Evolutionary conservation across 2,888 invertebrate genomes (phyloP).

Genomic region (Drosophila greeni): DNA sequence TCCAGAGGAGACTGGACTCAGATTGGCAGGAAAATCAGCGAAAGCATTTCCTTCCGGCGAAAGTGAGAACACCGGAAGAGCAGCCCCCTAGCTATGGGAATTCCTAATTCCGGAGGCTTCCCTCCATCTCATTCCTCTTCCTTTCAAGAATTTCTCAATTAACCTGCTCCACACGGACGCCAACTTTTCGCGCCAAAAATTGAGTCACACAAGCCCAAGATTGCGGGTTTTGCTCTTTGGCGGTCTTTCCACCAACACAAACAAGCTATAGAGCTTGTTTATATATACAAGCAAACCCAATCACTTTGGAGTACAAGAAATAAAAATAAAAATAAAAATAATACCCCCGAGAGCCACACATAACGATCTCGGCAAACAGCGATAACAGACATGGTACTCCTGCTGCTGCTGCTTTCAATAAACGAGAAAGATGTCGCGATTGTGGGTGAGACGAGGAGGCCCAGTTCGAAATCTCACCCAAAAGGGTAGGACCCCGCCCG

Average conservation of each 20-base stretch:
- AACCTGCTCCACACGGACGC: slow-evolving; percentile 62
- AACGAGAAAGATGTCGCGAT: slow-evolving; percentile 49
- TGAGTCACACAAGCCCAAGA: slow-evolving; percentile 59
- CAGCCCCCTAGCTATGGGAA: slow-evolving; percentile 17
- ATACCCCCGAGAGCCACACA: slow-evolving; percentile 51
- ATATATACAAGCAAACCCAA: slow-evolving; percentile 23
- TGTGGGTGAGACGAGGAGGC: slow-evolving; percentile 56
- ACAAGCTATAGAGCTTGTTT: too few relatives aligned
- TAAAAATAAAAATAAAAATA: slow-evolving; percentile 1
- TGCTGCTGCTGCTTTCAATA: slow-evolving; percentile 33
- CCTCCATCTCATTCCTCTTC: not conserved
- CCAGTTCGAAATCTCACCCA: slow-evolving; percentile 48
- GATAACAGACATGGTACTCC: slow-evolving; percentile 62
- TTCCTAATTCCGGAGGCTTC: not conserved
- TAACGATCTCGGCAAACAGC: slow-evolving; percentile 65
- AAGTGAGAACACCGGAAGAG: slow-evolving; percentile 43
- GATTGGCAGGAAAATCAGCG: slow-evolving; percentile 7
- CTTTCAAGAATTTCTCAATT: slow-evolving; percentile 16
- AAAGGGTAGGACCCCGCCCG: slow-evolving; percentile 12
- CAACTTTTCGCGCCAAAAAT: slow-evolving; percentile 72
- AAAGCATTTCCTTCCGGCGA: slow-evolving; percentile 47
- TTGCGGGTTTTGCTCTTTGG: slow-evolving; percentile 52
- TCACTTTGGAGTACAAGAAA: slow-evolving; percentile 11
- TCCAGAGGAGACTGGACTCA: slow-evolving; percentile 8
- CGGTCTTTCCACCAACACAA: slow-evolving; percentile 46